These are phyloP conservation scores for Condylostylus longicornis DNA, from an alignment of 1,140 invertebrate species.

Conservation along the genomic window DNA sequence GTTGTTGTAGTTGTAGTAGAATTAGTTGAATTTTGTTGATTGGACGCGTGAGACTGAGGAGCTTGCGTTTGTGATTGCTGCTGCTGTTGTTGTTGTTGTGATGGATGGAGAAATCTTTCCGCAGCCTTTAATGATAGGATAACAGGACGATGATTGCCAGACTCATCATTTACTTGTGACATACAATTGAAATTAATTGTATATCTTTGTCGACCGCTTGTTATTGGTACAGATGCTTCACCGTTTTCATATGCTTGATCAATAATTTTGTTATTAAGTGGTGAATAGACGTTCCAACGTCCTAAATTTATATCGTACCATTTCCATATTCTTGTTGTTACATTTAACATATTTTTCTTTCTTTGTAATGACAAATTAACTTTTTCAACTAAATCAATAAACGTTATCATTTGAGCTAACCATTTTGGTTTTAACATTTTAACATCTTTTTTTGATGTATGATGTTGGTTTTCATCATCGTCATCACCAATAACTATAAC, in stretches of 20 bases:
- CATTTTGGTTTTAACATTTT: slow-evolving; percentile 63
- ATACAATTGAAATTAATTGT: slow-evolving; percentile 68
- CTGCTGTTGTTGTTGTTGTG: not conserved
- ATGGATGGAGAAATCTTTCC: not conserved
- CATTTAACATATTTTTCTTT: slow-evolving; percentile 53
- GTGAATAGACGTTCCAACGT: slow-evolving; percentile 65
- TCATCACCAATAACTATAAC: no score
- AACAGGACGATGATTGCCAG: slow-evolving; percentile 66
- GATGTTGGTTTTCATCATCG: slow-evolving; percentile 12
- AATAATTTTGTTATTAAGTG: slow-evolving; percentile 61
- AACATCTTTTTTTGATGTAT: no score
- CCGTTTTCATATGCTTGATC: slow-evolving; percentile 71
- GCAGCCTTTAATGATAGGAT: slow-evolving; percentile 47
- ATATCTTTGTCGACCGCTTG: slow-evolving; percentile 59
- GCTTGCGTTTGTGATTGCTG: no score
- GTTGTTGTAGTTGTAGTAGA: no score
- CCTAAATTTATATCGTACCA: slow-evolving; percentile 74
- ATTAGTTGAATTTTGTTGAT: no score
- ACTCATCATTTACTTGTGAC: slow-evolving; percentile 72
- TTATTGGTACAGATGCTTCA: slow-evolving; percentile 55
- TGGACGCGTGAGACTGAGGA: no score
- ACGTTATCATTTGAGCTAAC: slow-evolving; percentile 59
- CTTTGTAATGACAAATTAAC: slow-evolving; percentile 54
- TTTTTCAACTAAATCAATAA: slow-evolving; percentile 72
- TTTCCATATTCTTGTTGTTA: slow-evolving; percentile 57